Evolutionary conservation across 2,113 vertebrate species (phyloP).

Genomic region (Hiodon tergisus): DNA sequence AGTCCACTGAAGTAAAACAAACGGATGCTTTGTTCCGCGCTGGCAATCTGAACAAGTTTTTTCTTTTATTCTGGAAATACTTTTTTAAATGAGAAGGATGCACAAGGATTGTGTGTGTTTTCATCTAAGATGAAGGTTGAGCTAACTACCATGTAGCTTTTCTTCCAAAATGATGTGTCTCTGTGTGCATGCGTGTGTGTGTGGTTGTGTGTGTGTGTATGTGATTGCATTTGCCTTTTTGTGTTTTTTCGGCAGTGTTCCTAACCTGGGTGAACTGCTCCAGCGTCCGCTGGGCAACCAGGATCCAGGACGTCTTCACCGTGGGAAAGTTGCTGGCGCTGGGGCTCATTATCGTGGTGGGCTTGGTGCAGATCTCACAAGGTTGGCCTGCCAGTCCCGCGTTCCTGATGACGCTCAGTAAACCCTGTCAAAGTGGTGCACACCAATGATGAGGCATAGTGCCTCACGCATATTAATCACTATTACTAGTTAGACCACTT

Average conservation of each 20-base stretch:
- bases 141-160: too few species aligned
- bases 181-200: neutral
- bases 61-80: too few species aligned
- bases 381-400: slow-evolving; percentile 55
- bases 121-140: too few species aligned
- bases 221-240: slow-evolving; percentile 13
- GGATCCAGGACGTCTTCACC: slow-evolving; percentile 91
- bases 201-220: neutral
- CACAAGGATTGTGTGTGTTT: too few species aligned
- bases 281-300: slow-evolving; percentile 89
- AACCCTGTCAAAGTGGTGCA: neutral
- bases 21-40: too few species aligned
- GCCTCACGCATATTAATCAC: too few species aligned
- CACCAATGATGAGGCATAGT: too few species aligned
- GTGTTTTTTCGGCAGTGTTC: slow-evolving; percentile 66
- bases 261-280: slow-evolving; percentile 96
- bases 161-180: too few species aligned
- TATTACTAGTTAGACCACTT: too few species aligned
- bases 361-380: slow-evolving; percentile 86
- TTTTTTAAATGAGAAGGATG: too few species aligned
- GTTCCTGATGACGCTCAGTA: neutral
- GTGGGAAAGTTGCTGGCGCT: slow-evolving; percentile 89
- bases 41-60: too few species aligned
- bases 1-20: too few species aligned
- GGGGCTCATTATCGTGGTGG: slow-evolving; percentile 85